Conservation (phyloP, 2,888 invertebrate genomes). For the Cryptophagus acutangulus region DNA sequence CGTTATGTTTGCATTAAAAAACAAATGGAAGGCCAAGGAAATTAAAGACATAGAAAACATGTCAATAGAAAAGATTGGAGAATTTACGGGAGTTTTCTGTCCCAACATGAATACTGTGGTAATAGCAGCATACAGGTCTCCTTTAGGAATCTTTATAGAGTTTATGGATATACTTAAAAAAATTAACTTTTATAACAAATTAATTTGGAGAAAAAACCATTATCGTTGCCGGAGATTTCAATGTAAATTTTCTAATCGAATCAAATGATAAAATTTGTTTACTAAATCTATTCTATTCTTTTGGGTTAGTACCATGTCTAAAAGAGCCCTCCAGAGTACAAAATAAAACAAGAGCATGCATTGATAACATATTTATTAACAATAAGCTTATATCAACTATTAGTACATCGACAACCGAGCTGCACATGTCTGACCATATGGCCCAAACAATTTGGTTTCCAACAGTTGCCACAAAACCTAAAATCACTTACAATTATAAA, state of each 20-base stretch:
- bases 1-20: not conserved
- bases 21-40: not conserved
- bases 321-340: not conserved
- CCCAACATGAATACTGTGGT: not conserved
- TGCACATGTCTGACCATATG: not conserved
- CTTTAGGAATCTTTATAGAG: not conserved
- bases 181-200: not conserved
- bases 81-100: not conserved
- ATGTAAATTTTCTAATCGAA: too few relatives aligned
- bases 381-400: not conserved
- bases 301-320: not conserved
- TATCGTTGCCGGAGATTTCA: too few relatives aligned
- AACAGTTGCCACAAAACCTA: not conserved
- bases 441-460: not conserved
- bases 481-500: not conserved
- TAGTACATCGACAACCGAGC: not conserved
- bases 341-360: not conserved
- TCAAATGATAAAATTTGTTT: not conserved
- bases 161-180: not conserved
- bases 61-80: slow-evolving; percentile 1
- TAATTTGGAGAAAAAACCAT: not conserved
- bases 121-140: not conserved
- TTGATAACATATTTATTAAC: not conserved
- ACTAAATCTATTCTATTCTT: not conserved
- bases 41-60: not conserved